Evolutionary conservation across 2,888 invertebrate genomes (phyloP), one percentile per base, ranked within the genome.

Genomic region (Dicycla oo): DNA sequence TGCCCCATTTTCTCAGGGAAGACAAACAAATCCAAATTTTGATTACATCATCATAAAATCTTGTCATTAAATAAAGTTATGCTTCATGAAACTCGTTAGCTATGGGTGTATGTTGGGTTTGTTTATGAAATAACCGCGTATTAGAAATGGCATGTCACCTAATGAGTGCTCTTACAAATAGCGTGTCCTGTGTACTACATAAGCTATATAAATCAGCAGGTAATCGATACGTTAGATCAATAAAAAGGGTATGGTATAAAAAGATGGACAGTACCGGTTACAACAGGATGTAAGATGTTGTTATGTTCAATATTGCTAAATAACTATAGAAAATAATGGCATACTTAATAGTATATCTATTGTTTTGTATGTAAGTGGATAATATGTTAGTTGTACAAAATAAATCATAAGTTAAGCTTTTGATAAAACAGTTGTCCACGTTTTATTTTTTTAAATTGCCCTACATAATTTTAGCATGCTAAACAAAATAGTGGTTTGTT

Each of bases 1-100:
- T 93, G 91, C 90, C 89, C 91, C 87, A 91, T 91, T 90, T 91
- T 88, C 81, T 83, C 73, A 69, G 83, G 69, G 80, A 80, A 82
- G 71, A 85, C 77, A 84, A 86, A 85, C 78, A 82, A 80, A 84
- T 82, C 79, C 57, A 63, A 84, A 78, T 81, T 82, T 77, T 86
- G 78, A 84, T 83, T 76, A 80, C 75, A 73, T 70, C 67, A 83
- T 83, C 73, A 69, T 85, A 78, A 85, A 82, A 83, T 70, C 68
- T 65, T 76, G 80, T 78, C 75, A 78, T 78, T 78, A 66, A 73
- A 82, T 70, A 47, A 67, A 80, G 76, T 69, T 79, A 73, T 49
- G 56, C 54, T 81, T 71, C 68, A 74, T 70, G 81, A 62, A 78
- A 68, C 57, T 70, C 47, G 58, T 69, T 69, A 73, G 72, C 57